These are phyloP conservation scores for Cacatua alba DNA, from an alignment of 2,113 vertebrate genomes.

Conservation along the genomic window DNA sequence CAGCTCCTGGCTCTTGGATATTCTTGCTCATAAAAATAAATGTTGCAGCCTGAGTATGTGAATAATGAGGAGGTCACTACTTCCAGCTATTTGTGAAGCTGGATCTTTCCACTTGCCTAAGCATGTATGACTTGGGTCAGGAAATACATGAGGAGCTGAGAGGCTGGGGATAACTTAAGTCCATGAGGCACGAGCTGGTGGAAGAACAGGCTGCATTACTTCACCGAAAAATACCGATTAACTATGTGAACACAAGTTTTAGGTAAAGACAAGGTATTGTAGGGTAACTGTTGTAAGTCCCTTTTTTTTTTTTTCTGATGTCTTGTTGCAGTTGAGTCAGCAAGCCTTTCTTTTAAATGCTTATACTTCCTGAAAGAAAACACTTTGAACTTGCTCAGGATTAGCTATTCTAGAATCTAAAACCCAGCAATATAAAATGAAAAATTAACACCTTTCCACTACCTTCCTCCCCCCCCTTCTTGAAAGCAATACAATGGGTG, in stretches of 20 bases:
- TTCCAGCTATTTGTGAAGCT: background rate
- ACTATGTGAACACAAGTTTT: background rate
- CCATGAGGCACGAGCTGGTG: background rate
- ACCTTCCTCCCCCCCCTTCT: rapidly evolving
- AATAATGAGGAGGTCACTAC: background rate
- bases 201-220: background rate
- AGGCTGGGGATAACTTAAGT: background rate
- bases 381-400: background rate
- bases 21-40: background rate
- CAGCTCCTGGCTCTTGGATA: background rate
- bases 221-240: background rate
- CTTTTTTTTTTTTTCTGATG: background rate
- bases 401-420: background rate
- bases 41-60: background rate
- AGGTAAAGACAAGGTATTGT: background rate
- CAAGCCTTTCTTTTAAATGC: background rate
- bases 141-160: too few species aligned
- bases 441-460: too few species aligned
- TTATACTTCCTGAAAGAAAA: background rate
- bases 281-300: background rate
- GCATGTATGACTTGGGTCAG: rapidly evolving
- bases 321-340: background rate
- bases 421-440: background rate
- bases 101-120: background rate
- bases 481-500: background rate